A percentile compares a stretch with the other conserved stretches of the same genome.
phyloP scores from a whole-genome alignment of 2,797 vertebrate genomes.

The Hyperoplus lanceolatus region DNA sequence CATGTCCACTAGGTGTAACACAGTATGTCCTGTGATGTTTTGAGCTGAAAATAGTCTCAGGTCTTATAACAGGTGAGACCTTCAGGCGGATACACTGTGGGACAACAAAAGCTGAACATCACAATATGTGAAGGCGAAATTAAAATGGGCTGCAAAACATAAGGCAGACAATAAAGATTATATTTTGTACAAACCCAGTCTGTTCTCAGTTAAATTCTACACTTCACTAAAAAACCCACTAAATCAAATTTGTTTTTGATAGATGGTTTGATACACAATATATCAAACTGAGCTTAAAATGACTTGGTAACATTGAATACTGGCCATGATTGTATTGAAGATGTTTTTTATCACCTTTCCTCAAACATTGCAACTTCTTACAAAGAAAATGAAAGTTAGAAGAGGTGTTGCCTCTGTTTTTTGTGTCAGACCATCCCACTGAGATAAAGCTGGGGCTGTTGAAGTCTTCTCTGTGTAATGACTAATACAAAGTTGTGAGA shows the following conservation, averaged over 20 bases:
- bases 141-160: not conserved
- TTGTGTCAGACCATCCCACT: conserved; percentile 34
- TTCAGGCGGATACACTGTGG: not conserved
- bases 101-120: not conserved
- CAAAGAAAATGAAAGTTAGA: not conserved
- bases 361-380: not conserved
- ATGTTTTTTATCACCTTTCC: conserved; percentile 7
- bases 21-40: not conserved
- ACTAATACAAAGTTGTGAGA: conserved; percentile 9
- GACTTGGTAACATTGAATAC: not conserved
- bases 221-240: not conserved
- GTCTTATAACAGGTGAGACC: not conserved
- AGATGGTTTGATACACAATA: no score
- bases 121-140: not conserved
- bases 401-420: conserved; percentile 35
- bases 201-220: not conserved
- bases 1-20: not conserved
- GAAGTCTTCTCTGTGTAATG: conserved; percentile 28
- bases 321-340: not conserved
- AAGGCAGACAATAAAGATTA: not conserved
- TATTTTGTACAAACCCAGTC: not conserved
- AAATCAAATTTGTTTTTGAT: not conserved
- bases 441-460: not conserved
- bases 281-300: no score
- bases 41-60: not conserved